These are phyloP conservation scores for Athene noctua DNA, from an alignment of 2,113 vertebrate genomes.

Conservation along the genomic window DNA sequence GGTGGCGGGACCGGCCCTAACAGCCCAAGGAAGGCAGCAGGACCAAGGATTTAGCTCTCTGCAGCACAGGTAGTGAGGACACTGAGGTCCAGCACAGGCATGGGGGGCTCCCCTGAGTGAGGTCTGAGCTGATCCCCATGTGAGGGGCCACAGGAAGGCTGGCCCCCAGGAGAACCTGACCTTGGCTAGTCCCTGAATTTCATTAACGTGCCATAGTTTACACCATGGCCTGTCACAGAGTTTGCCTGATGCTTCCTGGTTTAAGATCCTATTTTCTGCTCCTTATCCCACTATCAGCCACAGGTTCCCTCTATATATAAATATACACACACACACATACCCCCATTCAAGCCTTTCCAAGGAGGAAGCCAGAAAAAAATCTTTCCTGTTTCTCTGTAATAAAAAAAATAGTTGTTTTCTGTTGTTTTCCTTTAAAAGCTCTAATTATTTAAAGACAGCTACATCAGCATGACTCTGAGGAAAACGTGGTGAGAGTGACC, in stretches of 20 bases:
- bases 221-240: not conserved
- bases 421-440: not conserved
- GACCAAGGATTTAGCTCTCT: not conserved
- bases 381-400: not conserved
- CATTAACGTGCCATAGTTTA: not conserved
- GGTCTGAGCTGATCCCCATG: not conserved
- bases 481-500: not conserved
- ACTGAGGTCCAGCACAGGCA: not conserved
- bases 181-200: not conserved
- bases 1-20: fast-evolving
- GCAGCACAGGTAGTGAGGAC: not conserved
- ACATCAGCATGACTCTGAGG: not conserved
- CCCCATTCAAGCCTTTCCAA: not conserved
- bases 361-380: not conserved
- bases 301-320: not conserved
- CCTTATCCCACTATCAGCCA: not conserved
- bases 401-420: not conserved
- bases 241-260: not conserved
- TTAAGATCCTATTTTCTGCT: not conserved
- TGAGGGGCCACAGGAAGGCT: not conserved
- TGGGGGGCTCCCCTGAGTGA: not conserved
- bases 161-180: not conserved
- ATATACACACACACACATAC: too few species aligned
- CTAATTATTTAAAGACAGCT: not conserved
- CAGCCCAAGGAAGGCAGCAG: fast-evolving